A percentile compares a stretch with the other conserved stretches of the same genome.
phyloP scores from a whole-genome alignment of 2,113 vertebrate genomes.

The Gambusia affinis region DNA sequence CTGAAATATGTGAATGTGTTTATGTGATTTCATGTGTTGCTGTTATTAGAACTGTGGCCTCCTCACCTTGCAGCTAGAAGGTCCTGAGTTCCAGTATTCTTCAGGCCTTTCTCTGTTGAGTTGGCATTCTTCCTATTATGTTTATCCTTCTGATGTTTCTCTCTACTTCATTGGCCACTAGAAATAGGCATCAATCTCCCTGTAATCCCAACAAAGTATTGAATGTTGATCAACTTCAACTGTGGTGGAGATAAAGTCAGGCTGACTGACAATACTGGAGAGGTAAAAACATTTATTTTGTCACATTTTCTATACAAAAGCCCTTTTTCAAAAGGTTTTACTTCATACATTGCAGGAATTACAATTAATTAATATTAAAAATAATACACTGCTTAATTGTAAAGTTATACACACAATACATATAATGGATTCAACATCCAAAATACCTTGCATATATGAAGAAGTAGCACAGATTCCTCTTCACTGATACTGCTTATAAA shows the following conservation, averaged over 20 bases:
- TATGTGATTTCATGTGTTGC: no score
- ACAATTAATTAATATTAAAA: conserved; percentile 76
- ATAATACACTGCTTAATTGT: conserved; percentile 86
- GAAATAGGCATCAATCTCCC: neutral
- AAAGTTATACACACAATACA: conserved; percentile 62
- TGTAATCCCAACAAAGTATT: neutral
- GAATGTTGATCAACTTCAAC: neutral
- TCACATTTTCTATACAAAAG: conserved; percentile 90
- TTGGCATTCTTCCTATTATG: neutral
- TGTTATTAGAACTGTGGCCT: no score
- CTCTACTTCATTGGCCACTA: neutral
- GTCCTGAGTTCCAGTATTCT: no score
- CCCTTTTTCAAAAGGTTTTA: conserved; percentile 87
- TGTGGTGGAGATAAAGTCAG: conserved; percentile 8
- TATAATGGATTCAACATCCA: conserved; percentile 89
- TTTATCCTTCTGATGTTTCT: neutral
- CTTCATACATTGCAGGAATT: conserved; percentile 85
- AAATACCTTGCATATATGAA: conserved; percentile 96
- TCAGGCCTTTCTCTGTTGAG: neutral
- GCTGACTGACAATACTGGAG: conserved; percentile 48
- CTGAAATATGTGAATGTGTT: no score
- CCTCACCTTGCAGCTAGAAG: no score
- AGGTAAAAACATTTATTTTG: conserved; percentile 93
- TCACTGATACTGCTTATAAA: conserved; percentile 74
- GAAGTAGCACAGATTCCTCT: conserved; percentile 86